Evolutionary conservation across 1,140 invertebrate genomes (phyloP), one percentile per base, ranked within the genome.

Genomic region (Cecropterus lyciades): DNA sequence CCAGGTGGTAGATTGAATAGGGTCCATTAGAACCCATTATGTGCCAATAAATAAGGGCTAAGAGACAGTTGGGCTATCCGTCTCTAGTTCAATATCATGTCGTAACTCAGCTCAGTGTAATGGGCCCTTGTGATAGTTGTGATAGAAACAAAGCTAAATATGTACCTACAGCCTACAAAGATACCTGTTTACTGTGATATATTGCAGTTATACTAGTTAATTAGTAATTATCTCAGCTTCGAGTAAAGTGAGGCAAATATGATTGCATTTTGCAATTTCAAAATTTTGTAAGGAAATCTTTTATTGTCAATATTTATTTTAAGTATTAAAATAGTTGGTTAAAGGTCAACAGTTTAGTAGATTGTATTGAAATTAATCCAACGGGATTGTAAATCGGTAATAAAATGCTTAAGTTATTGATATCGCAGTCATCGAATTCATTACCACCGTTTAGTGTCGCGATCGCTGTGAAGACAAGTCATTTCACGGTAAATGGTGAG

Each of bases 11-110:
- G 80, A 87, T 87, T 87, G 80, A 85, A 88, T 85, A 85, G 80
- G 80, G 77, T 75, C 82, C 80, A 91, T 91, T 89, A 88, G 81
- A 78, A 82, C 72, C 82, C 75, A 89, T 91, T 91, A 89, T 86
- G 79, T 78, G 81, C 77, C 81, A 82, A 89, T 91, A 87, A 91
- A 91, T 91, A 89, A 81, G 75, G 71, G 46, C 65, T 69, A 74
- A 67, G 78, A 86, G 85, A 89, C 82, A 82, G 77, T 82, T 70
- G 69, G 67, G 65, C 73, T 79, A 79, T 89, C 78, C 76, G 73
- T 86, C 75, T 74, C 59, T 73, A 79, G 71, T 69, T 68, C 68
- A 67, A 73, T 74, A 80, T 69, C 75, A 73, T 78, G 75, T 77
- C 76, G 80, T 87, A 87, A 87, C 78, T 89, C 75, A 88, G 73